phyloP scores from a whole-genome alignment of 2,113 vertebrate genomes.

The Nyctereutes procyonoides region DNA sequence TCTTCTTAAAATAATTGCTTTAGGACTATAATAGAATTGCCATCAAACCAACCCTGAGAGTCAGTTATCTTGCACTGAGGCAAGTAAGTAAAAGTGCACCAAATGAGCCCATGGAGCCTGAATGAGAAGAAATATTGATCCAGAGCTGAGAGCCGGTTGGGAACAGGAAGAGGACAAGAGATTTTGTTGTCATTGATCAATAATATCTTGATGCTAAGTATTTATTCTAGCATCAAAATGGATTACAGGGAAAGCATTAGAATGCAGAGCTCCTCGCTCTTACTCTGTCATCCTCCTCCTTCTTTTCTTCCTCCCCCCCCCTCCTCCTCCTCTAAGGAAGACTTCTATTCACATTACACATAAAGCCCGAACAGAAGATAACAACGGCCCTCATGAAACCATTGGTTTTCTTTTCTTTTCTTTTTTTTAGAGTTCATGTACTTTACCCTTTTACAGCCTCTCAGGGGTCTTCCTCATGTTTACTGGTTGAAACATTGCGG shows the following conservation, averaged over 20 bases:
- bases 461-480: not conserved
- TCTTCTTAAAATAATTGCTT: conserved; percentile 74
- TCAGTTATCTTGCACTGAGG: conserved; percentile 16
- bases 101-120: conserved; percentile 17
- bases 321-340: not conserved
- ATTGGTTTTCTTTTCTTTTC: not conserved
- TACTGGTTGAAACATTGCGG: not conserved
- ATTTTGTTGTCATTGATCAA: not conserved
- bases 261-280: not conserved
- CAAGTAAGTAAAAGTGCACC: conserved; percentile 54
- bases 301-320: not conserved
- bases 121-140: conserved; percentile 66
- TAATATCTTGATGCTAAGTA: conserved; percentile 57
- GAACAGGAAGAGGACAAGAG: not conserved
- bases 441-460: not conserved
- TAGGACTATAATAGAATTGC: conserved; percentile 65
- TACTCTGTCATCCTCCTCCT: not conserved
- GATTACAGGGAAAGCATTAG: not conserved
- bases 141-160: not conserved
- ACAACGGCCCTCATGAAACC: not conserved
- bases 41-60: conserved; percentile 50
- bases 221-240: conserved; percentile 50
- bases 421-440: not conserved
- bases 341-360: not conserved
- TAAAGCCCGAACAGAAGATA: not conserved